A percentile compares a stretch with the other conserved stretches of the same genome.
phyloP scores from a whole-genome alignment of 1,140 invertebrate genomes.

The Pseudomyrmex cubaensis region DNA sequence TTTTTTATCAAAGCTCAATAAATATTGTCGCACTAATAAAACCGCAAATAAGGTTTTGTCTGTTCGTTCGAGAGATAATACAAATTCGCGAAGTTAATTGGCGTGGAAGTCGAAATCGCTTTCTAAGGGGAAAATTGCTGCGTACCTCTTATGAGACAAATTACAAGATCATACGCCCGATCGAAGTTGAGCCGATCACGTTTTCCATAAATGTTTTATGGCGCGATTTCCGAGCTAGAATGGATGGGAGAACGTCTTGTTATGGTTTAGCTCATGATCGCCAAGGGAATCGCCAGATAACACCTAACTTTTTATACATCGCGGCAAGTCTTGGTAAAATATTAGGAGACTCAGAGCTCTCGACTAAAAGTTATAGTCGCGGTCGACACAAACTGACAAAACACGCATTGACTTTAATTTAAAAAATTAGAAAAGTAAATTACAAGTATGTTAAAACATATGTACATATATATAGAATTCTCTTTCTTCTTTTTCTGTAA shows the following conservation, averaged over 20 bases:
- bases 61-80: conserved; percentile 16
- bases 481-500: too few species aligned
- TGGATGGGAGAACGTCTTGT: conserved; percentile 45
- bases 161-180: conserved; percentile 52
- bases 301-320: conserved; percentile 28
- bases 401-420: background rate
- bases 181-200: conserved; percentile 49
- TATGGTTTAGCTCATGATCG: conserved; percentile 18
- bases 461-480: too few species aligned
- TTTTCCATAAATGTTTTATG: conserved; percentile 56
- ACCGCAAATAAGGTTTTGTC: background rate
- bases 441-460: too few species aligned
- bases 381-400: background rate
- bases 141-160: conserved; percentile 35
- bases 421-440: background rate
- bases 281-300: conserved; percentile 34
- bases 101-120: conserved; percentile 27
- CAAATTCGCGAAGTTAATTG: conserved; percentile 51
- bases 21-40: conserved; percentile 11
- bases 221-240: conserved; percentile 40
- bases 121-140: conserved; percentile 30
- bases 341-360: background rate
- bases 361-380: background rate
- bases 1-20: background rate
- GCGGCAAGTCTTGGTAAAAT: conserved; percentile 24